These are phyloP conservation scores for Platynereis dumerilii DNA, from an alignment of 2,888 invertebrate species.

Conservation along the genomic window DNA sequence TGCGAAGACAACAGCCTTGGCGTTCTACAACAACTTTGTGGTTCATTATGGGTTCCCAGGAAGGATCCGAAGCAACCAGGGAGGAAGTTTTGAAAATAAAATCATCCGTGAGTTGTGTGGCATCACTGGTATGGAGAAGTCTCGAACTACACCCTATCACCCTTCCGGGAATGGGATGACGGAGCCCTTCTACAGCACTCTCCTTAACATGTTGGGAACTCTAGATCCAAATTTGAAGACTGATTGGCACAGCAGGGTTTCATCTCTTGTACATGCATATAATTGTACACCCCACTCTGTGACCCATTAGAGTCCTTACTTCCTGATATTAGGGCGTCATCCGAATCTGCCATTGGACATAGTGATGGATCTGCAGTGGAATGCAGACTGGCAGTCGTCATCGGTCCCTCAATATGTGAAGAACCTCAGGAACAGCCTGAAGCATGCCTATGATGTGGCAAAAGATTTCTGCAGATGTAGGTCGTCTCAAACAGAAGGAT, in stretches of 20 bases:
- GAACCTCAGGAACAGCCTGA: constrained; percentile 19
- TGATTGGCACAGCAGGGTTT: constrained; percentile 27
- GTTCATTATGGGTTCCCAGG: constrained; percentile 31
- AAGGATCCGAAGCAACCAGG: constrained; percentile 15
- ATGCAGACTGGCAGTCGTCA: neutral
- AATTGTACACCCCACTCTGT: constrained; percentile 30
- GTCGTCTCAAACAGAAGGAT: constrained; percentile 13
- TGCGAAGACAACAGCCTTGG: constrained; percentile 32
- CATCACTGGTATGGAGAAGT: constrained; percentile 4
- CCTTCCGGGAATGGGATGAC: constrained; percentile 35
- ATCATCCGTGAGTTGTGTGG: constrained; percentile 8
- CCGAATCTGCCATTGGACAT: constrained; percentile 23
- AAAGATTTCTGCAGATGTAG: neutral
- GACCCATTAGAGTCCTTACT: constrained; percentile 23
- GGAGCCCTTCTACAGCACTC: constrained; percentile 31
- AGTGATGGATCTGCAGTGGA: constrained; percentile 5
- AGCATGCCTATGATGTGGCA: constrained; percentile 16
- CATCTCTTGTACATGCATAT: constrained; percentile 27
- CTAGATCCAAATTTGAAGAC: constrained; percentile 25
- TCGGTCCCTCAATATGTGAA: constrained; percentile 4
- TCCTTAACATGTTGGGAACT: constrained; percentile 32
- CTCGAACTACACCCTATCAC: constrained; percentile 24
- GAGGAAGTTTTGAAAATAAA: constrained; percentile 8
- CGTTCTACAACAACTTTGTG: constrained; percentile 29
- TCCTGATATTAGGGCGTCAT: constrained; percentile 31